Base-by-base conservation (phyloP, 2,888 invertebrate genomes). In the Chironomus riparius region DNA sequence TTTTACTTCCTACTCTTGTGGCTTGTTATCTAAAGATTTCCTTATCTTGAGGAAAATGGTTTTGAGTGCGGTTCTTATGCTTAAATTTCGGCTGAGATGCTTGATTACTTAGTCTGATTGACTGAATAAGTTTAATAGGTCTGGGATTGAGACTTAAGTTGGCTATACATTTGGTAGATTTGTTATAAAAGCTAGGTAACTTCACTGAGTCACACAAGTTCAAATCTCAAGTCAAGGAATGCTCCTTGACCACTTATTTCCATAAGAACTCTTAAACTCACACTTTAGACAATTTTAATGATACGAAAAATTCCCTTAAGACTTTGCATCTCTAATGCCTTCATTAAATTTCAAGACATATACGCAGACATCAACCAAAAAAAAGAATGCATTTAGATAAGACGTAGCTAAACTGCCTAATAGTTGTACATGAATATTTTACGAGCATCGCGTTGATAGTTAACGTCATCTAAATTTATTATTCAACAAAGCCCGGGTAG, bases 381-480 rank as follows among this genome's bases (percentile, higher is more conserved):
- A 28, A 38, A 38, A 38, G 38, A n/a, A 6, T 15, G 56, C 5
- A 56, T 15, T 56, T 56, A n/a, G n/a, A 56, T 15, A 56, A 56
- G 18, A 56, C 56, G 1, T 2, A 2, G 12, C 65, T 24, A 3
- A 65, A 24, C 24, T 65, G 65, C 65, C 65, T 65, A 65, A 65
- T 65, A 65, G 65, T 62, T 28, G 38, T 38, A 56, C 21, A 62
- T 73, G 72, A 61, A 73, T 62, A 38, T 18, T 73, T 73, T 13
- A 73, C 47, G 72, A 50, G 47, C 65, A 15, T 56, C 56, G 71
- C 47, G 71, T 56, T 71, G 71, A 71, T 71, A 71, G 71, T 56
- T 71, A 50, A 56, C 56, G 47, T 73, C 73, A 71, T 56, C 38
- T 28, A 56, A 73, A 73, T 73, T 73, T 73, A 73, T 73, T 47